Evolutionary conservation across 2,113 vertebrate species (phyloP).

Genomic region (Bubo bubo): DNA sequence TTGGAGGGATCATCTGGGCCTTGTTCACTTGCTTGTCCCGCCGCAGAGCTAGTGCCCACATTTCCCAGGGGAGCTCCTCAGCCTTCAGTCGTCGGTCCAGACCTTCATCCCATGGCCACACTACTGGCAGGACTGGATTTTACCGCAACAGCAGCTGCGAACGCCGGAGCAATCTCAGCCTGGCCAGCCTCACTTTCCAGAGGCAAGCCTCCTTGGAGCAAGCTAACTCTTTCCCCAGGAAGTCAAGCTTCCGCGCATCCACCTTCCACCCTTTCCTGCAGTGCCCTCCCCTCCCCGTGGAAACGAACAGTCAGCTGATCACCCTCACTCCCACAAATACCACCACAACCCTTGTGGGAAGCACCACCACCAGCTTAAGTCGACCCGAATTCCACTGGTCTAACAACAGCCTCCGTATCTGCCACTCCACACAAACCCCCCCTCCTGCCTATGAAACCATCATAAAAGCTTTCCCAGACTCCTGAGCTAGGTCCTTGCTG

Average conservation of each 20-base stretch:
- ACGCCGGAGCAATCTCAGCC: constrained; percentile 92
- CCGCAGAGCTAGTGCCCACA: constrained; percentile 87
- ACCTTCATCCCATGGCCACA: constrained; percentile 50
- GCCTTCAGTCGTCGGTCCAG: constrained; percentile 71
- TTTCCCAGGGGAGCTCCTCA: constrained; percentile 82
- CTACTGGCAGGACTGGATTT: constrained; percentile 80
- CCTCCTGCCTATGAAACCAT: constrained; percentile 94
- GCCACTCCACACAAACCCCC: constrained; percentile 82
- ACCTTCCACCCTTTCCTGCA: constrained; percentile 96
- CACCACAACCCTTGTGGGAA: constrained; percentile 62
- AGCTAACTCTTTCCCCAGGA: constrained; percentile 85
- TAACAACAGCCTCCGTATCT: constrained; percentile 78
- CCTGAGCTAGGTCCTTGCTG: constrained; percentile 58
- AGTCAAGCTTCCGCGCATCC: constrained; percentile 91
- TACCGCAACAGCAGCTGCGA: constrained; percentile 90
- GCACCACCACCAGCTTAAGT: constrained; percentile 63
- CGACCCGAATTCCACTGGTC: constrained; percentile 90
- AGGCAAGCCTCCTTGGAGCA: constrained; percentile 87
- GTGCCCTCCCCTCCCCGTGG: constrained; percentile 86
- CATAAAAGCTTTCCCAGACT: constrained; percentile 93
- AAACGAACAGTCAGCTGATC: constrained; percentile 86
- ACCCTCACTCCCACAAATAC: constrained; percentile 81
- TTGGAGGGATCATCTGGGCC: constrained; percentile 88
- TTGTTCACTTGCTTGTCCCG: constrained; percentile 86
- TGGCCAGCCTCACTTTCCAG: constrained; percentile 92